A percentile compares a stretch with the other conserved stretches of the same genome.
Conservation (phyloP, 2,888 invertebrate species). For the Heterodera filipjevi region DNA sequence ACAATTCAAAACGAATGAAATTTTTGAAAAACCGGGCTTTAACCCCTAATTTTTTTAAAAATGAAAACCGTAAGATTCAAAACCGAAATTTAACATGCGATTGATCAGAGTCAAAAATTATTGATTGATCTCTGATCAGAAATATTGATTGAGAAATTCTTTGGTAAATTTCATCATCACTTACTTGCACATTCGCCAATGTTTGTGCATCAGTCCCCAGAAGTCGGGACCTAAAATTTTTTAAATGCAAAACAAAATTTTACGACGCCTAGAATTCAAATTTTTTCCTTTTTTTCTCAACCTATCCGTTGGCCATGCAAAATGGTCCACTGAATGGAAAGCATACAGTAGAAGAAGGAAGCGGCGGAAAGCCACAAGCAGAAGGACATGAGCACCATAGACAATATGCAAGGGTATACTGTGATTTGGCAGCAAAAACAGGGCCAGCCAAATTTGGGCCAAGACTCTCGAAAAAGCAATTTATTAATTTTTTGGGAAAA, state of each 20-base stretch:
- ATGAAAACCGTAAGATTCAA: no score
- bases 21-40: no score
- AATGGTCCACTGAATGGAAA: background rate
- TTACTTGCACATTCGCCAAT: slow-evolving; percentile 96
- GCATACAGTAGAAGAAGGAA: background rate
- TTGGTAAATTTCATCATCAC: slow-evolving; percentile 71
- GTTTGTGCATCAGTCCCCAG: slow-evolving; percentile 96
- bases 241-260: background rate
- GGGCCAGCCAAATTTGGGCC: no score
- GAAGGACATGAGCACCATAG: background rate
- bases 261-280: background rate
- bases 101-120: no score
- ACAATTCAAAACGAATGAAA: no score
- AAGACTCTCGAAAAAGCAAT: no score
- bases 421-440: no score
- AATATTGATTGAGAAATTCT: background rate
- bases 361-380: background rate
- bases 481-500: no score
- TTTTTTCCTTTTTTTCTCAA: background rate
- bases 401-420: no score
- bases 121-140: no score
- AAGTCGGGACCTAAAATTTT: slow-evolving; percentile 84
- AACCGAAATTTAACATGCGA: no score
- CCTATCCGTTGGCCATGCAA: background rate
- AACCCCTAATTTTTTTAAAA: no score